A percentile compares a stretch with the other conserved stretches of the same genome.
Conservation (phyloP, 1,140 invertebrate genomes). For the Rhopalosiphum maidis region DNA sequence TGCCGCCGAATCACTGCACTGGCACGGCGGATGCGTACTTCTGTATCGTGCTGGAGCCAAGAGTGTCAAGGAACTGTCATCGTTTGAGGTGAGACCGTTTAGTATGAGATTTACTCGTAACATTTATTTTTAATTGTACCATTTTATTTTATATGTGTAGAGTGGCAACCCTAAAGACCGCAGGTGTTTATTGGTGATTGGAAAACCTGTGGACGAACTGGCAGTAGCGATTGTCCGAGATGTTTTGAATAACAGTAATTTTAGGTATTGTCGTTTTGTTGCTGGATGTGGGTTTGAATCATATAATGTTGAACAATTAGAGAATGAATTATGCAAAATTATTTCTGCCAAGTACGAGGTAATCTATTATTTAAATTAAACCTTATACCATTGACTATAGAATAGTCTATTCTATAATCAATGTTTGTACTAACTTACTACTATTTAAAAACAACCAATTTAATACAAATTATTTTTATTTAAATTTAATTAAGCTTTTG, state of each 20-base stretch:
- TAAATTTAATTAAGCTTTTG: too few relatives aligned
- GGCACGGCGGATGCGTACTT: slow-evolving; percentile 69
- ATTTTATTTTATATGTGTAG: background rate
- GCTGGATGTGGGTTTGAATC: slow-evolving; percentile 50
- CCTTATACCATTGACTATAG: too few relatives aligned
- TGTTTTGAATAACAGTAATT: slow-evolving; percentile 51
- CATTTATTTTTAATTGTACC: background rate
- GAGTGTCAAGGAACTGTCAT: slow-evolving; percentile 69
- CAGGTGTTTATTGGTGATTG: slow-evolving; percentile 30
- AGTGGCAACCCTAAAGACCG: slow-evolving; percentile 43
- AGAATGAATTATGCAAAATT: slow-evolving; percentile 41
- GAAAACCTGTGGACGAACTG: slow-evolving; percentile 44
- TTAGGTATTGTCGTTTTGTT: slow-evolving; percentile 42
- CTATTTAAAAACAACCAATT: too few relatives aligned
- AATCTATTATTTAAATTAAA: background rate
- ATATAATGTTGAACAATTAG: background rate
- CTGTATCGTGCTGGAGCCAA: slow-evolving; percentile 67
- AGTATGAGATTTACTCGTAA: background rate
- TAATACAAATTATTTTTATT: too few relatives aligned
- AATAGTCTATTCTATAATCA: too few relatives aligned
- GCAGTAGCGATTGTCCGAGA: background rate
- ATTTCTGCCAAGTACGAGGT: slow-evolving; percentile 31
- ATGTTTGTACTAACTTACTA: too few relatives aligned
- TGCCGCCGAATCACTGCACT: slow-evolving; percentile 70
- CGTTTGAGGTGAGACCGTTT: slow-evolving; percentile 66